phyloP scores from a whole-genome alignment of 2,888 invertebrate species.

The Lutraria lutraria region DNA sequence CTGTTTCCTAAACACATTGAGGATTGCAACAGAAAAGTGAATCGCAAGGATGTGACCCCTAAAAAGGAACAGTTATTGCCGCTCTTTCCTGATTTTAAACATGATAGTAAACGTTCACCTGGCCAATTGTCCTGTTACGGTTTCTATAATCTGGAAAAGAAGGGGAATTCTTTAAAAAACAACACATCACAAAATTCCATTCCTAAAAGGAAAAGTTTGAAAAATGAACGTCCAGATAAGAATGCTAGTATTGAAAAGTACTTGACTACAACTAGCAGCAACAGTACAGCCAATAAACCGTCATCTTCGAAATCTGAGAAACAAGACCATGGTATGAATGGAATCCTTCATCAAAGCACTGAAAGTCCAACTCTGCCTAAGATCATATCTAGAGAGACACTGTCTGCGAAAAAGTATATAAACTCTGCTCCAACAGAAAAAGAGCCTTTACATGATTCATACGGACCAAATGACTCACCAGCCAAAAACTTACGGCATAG shows the following conservation, averaged over 20 bases:
- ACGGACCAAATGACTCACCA: constrained; percentile 28
- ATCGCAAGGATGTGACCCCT: background rate
- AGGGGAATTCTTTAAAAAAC: too few species aligned
- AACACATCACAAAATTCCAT: too few species aligned
- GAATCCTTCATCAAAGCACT: background rate
- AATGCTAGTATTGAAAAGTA: too few species aligned
- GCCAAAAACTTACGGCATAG: constrained; percentile 40
- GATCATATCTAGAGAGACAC: background rate
- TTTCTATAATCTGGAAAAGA: too few species aligned
- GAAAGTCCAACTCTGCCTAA: background rate
- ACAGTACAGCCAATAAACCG: background rate
- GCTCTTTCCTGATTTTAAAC: background rate
- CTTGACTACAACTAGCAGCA: background rate
- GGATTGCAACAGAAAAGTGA: background rate
- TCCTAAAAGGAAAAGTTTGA: too few species aligned
- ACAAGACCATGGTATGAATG: background rate
- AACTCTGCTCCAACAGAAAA: background rate
- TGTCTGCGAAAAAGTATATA: background rate
- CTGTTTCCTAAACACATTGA: background rate
- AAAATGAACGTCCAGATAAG: too few species aligned
- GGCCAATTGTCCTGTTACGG: too few species aligned
- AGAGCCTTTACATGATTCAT: background rate
- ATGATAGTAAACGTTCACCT: too few species aligned
- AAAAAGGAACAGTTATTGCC: background rate
- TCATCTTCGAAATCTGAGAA: background rate